Evolutionary conservation across 2,113 vertebrate species (phyloP).

Genomic region (Paralichthys olivaceus): DNA sequence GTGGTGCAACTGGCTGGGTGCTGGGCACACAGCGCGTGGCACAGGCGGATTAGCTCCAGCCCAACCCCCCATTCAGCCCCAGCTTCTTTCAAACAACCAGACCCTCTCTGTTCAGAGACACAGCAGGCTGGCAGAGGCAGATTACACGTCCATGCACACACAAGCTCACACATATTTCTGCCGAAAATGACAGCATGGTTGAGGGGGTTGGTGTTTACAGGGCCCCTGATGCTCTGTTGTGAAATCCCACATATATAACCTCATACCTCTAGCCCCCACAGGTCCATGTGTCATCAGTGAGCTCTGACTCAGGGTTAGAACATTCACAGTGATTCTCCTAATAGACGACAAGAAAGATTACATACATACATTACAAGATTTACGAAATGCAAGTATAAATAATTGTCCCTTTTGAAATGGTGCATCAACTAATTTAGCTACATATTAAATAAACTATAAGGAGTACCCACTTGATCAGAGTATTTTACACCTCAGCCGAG

Average conservation of each 20-base stretch:
- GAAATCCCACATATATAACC: conserved; percentile 41
- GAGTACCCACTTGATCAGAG: background rate
- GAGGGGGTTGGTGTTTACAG: conserved; percentile 46
- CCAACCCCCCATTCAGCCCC: conserved; percentile 55
- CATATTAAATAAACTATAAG: conserved; percentile 3
- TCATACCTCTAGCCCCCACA: conserved; percentile 33
- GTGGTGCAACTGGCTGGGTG: conserved; percentile 70
- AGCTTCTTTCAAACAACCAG: conserved; percentile 65
- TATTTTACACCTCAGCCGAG: conserved; percentile 32
- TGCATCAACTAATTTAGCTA: background rate
- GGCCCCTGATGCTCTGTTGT: conserved; percentile 29
- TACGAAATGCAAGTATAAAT: background rate
- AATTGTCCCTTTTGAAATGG: background rate
- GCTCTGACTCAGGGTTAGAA: conserved; percentile 43
- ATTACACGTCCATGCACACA: conserved; percentile 69
- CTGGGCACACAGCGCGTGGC: conserved; percentile 67
- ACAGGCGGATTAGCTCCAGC: conserved; percentile 73
- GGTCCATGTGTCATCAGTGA: conserved; percentile 28
- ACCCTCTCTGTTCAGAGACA: conserved; percentile 53
- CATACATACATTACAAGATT: background rate
- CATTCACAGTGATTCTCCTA: conserved; percentile 8
- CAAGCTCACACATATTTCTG: conserved; percentile 30
- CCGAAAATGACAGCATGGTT: conserved; percentile 31
- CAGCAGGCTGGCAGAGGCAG: conserved; percentile 70
- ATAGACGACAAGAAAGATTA: background rate